Base-by-base conservation (phyloP, 2,797 vertebrate species). In the Chaenodraco wilsoni region DNA sequence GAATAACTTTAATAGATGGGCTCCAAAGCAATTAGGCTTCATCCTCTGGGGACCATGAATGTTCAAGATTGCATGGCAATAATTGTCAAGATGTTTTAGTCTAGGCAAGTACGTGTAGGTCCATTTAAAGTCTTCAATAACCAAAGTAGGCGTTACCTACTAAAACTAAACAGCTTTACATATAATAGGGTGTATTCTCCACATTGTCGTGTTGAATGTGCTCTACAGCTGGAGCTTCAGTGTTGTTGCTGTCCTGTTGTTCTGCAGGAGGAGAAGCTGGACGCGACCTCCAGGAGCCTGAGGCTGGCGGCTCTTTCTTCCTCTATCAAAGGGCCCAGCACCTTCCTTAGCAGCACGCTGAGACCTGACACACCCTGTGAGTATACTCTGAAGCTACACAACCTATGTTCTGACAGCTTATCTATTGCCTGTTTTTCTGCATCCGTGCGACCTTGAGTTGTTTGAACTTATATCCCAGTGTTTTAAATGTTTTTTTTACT, bases 281-380 rank as follows among this genome's bases (percentile, higher is more conserved):
- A 95, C 61, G 72, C 90, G 9, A 91, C 95, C 5, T 90, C 93
- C 83, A 93, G 94, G 56, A 89, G 88, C 70, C 58, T 76, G 65
- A 92, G 81, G 50, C 82, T 92, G 12, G 74, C 94, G 61, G 84
- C 94, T 84, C 88, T 95, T 9, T 94, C 94, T 61, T 93, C 94
- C 16, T 93, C 92, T 33, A 93, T 97, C 78, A 93, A 81, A 84
- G 86, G 73, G 66, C 82, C 86, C 11, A 71, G 58, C 81, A 84
- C 65, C 19, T 91, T 95, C 83, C 84, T 94, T 15, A 93, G 93
- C 82, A 95, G 93, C 90, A 92, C 95, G 5, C 81, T 81, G 63
- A 93, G 91, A 79, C 93, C 94, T 52, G 91, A 94, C 83, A 74
- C 92, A 14, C 83, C 78, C 56, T 93, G 97, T 98, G 94, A 96